phyloP scores from a whole-genome alignment of 2,797 vertebrate species.

The Sebastes iracundus region DNA sequence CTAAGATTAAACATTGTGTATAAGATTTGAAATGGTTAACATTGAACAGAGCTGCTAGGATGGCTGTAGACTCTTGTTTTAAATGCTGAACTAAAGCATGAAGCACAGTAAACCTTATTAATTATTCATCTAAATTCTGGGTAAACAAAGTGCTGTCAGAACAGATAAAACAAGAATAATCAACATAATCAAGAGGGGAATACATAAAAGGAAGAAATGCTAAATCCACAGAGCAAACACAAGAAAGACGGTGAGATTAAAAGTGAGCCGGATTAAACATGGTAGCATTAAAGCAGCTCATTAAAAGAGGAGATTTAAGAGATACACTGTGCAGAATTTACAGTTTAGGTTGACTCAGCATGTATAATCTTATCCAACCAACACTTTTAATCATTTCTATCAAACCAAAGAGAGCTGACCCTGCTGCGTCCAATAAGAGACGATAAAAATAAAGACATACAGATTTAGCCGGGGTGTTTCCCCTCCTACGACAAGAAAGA shows the following conservation, averaged over 20 bases:
- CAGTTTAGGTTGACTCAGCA: neutral
- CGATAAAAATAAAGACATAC: neutral
- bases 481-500: neutral
- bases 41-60: too few relatives aligned
- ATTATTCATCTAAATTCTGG: neutral
- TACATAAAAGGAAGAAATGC: neutral
- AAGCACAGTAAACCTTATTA: neutral
- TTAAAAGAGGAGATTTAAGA: neutral
- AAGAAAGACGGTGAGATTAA: neutral
- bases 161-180: neutral
- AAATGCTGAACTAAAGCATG: too few relatives aligned
- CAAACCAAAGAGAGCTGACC: neutral
- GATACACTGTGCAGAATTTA: neutral
- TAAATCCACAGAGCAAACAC: conserved; percentile 1
- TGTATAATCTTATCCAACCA: neutral
- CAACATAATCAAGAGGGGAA: neutral
- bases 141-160: neutral
- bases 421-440: conserved; percentile 1
- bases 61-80: too few relatives aligned
- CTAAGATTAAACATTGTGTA: too few relatives aligned
- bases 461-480: neutral
- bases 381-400: neutral
- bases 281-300: neutral
- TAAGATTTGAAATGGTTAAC: too few relatives aligned
- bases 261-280: neutral